A percentile compares a stretch with the other conserved stretches of the same genome.
phyloP scores from a whole-genome alignment of 2,113 vertebrate genomes.

The Leucoraja erinaceus region DNA sequence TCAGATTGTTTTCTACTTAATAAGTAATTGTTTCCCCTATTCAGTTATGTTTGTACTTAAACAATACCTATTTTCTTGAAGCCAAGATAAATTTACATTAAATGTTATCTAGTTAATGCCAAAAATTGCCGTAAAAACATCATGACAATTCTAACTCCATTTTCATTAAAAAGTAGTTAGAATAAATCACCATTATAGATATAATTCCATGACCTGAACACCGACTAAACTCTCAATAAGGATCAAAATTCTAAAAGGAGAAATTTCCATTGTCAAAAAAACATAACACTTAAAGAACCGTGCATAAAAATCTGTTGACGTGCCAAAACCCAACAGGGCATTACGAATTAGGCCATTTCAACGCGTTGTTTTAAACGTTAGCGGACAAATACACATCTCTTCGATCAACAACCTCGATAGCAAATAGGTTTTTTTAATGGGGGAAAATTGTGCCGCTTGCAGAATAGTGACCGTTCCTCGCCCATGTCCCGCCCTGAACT shows the following conservation, averaged over 20 bases:
- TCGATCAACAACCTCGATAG: too few species aligned
- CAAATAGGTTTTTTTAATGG: too few species aligned
- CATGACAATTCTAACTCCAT: neutral
- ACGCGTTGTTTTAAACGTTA: neutral
- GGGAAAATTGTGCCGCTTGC: too few species aligned
- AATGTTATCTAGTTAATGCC: neutral
- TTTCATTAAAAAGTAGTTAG: neutral
- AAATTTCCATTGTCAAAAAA: too few species aligned
- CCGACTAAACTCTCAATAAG: neutral
- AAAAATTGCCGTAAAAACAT: neutral
- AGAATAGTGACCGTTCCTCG: too few species aligned
- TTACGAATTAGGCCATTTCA: neutral
- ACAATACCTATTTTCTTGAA: neutral
- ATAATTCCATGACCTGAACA: neutral
- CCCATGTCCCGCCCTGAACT: neutral
- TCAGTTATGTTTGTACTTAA: neutral
- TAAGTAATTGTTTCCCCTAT: too few species aligned
- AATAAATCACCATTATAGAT: neutral
- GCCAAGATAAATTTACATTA: neutral
- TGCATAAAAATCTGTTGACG: neutral
- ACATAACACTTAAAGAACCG: neutral
- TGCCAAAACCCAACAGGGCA: too few species aligned
- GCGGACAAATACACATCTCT: neutral
- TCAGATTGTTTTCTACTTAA: too few species aligned
- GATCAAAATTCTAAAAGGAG: neutral